Evolutionary conservation across 2,113 vertebrate species (phyloP), one percentile per base, ranked within the genome.

Genomic region (Cisticola juncidis): DNA sequence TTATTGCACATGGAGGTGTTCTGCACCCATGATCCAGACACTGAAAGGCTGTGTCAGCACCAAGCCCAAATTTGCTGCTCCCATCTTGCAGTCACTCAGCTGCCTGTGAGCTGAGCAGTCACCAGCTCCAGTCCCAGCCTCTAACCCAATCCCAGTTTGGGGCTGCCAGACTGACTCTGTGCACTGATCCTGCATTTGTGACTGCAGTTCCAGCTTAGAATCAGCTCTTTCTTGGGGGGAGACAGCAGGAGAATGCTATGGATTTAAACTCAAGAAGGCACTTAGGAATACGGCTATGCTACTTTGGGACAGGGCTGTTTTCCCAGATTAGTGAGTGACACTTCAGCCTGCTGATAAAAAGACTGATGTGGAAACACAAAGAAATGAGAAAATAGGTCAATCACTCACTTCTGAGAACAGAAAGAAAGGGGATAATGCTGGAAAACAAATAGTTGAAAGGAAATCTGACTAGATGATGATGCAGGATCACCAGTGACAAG

Each of bases 261-360:
- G 72, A 79, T 61, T 73, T 77, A 68, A 93, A 71, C 57, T 83
- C 21, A 3, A 93, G 81, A 73, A 44, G 53, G 44, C 79, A 66
- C 38, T 70, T 50, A 23, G 29, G 69, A 68, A 80, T 61, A 58
- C 21, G 24, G 61, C 19, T 54, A 5, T 53, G 44, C 47, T 48
- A 60, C 76, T 90, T 56, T 71, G 72, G 85, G 40, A 81, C 25
- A 36, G 28, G 51, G 57, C 23, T 81, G 79, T 68, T 94, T 70
- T 78, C 68, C 82, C 57, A 40, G 19, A 81, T 90, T 70, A 94
- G 60, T n/a, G 28, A 81, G 51, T 12, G n/a, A 78, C 1, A 5
- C n/a, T 68, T 95, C 64, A 71, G 53, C 51, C 48, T 68, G 79
- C 71, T 90, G 79, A 88, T 86, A 83, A 66, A 81, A 85, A 93